A percentile compares a stretch with the other conserved stretches of the same genome.
Evolutionary conservation across 35 echinoderm and acorn worm genomes (phyloP).

Genomic region (Anneissia japonica): DNA sequence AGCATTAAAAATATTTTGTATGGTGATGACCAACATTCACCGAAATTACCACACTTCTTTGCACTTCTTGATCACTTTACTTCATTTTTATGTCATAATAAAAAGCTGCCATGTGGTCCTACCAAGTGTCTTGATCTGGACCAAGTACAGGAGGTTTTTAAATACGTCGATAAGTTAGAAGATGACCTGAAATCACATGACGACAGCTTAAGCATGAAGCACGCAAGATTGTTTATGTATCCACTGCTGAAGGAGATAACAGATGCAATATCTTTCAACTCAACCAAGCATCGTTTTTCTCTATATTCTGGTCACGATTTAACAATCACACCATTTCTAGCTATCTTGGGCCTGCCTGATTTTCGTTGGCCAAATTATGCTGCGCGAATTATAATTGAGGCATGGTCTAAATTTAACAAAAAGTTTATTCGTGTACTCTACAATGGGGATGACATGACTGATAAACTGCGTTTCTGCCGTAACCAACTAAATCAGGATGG

Average conservation of each 20-base stretch:
- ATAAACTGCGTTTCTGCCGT: neutral
- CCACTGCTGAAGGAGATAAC: neutral
- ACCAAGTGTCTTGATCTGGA: neutral
- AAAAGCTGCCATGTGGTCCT: neutral
- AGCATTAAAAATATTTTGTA: neutral
- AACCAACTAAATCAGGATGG: neutral
- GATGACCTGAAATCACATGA: neutral
- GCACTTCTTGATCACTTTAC: slow-evolving; percentile 4
- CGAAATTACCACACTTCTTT: neutral
- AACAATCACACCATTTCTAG: neutral
- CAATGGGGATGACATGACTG: slow-evolving; percentile 2
- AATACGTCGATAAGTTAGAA: neutral
- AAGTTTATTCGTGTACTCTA: neutral
- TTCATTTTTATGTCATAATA: neutral
- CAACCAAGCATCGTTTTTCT: neutral
- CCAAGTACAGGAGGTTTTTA: neutral
- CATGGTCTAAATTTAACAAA: neutral
- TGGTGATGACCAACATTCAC: neutral
- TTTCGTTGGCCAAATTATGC: slow-evolving; percentile 8
- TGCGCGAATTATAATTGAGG: neutral
- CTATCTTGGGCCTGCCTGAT: neutral
- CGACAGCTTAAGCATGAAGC: neutral
- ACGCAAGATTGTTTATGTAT: neutral
- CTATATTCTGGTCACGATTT: slow-evolving; percentile 7
- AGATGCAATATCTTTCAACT: neutral